Conservation (phyloP, 2,888 invertebrate genomes). For the Nemotelus nigrinus region DNA sequence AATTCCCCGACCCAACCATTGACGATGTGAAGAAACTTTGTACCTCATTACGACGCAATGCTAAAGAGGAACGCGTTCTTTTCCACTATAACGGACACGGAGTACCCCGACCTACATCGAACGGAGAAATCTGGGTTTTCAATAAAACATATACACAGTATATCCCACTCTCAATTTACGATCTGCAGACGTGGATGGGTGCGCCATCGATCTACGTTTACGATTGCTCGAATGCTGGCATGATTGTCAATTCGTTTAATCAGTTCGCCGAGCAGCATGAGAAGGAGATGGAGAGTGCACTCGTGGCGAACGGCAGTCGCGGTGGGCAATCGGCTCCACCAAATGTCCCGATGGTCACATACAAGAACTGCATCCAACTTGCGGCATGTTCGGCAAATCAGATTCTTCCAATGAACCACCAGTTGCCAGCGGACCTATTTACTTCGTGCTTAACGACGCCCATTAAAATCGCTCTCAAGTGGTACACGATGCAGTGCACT, state of each 20-base stretch:
- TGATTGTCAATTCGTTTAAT: slow-evolving; percentile 91
- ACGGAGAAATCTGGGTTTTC: slow-evolving; percentile 99
- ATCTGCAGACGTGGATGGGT: slow-evolving; percentile 99
- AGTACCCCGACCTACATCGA: slow-evolving; percentile 95
- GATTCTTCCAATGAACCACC: slow-evolving; percentile 95
- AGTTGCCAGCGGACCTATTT: slow-evolving; percentile 96
- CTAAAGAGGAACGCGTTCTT: slow-evolving; percentile 96
- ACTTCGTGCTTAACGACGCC: slow-evolving; percentile 98
- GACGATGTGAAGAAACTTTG: slow-evolving; percentile 98
- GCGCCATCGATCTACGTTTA: slow-evolving; percentile 99
- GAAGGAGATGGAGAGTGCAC: slow-evolving; percentile 72
- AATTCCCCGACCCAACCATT: slow-evolving; percentile 94
- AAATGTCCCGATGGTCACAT: slow-evolving; percentile 67
- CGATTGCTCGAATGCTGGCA: slow-evolving; percentile 98
- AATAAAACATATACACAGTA: slow-evolving; percentile 99
- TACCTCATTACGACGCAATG: slow-evolving; percentile 91
- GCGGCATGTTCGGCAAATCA: slow-evolving; percentile 96
- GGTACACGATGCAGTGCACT: slow-evolving; percentile 88
- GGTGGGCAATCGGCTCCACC: slow-evolving; percentile 55
- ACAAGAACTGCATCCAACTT: slow-evolving; percentile 93
- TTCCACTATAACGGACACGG: slow-evolving; percentile 99
- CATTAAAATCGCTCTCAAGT: slow-evolving; percentile 93
- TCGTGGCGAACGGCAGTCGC: slow-evolving; percentile 50
- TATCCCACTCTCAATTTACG: slow-evolving; percentile 97
- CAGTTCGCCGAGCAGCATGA: slow-evolving; percentile 92